A percentile compares a stretch with the other conserved stretches of the same genome.
Evolutionary conservation across 2,797 vertebrate genomes (phyloP).

Genomic region (Brachymystax lenok): DNA sequence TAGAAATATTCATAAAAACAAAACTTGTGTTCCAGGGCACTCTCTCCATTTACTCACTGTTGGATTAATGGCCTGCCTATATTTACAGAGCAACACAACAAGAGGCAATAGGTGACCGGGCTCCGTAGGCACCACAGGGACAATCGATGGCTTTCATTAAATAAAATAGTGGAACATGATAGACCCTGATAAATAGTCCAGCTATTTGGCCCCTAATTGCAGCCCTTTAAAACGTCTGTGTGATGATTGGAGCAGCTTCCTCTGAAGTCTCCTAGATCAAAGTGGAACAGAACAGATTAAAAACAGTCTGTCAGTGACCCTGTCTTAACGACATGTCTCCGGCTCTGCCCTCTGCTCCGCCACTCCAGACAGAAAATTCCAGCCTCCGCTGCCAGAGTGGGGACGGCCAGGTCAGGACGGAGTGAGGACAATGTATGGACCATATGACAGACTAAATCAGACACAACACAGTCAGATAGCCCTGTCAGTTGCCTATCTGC

Average conservation of each 20-base stretch:
- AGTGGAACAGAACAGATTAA: slow-evolving; percentile 66
- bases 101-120: slow-evolving; percentile 1
- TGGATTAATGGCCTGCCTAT: slow-evolving; percentile 49
- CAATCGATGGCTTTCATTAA: slow-evolving; percentile 71
- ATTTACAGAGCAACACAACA: slow-evolving; percentile 28
- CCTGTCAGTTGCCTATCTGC: background rate
- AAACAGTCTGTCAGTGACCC: slow-evolving; percentile 48
- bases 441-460: background rate
- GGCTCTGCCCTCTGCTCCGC: slow-evolving; percentile 21
- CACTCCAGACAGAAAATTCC: background rate
- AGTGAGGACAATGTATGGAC: background rate
- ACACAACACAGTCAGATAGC: background rate
- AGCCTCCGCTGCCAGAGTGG: background rate
- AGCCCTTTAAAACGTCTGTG: slow-evolving; percentile 72
- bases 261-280: slow-evolving; percentile 71
- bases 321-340: slow-evolving; percentile 61
- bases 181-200: slow-evolving; percentile 68
- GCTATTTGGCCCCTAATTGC: slow-evolving; percentile 73
- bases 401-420: background rate
- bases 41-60: slow-evolving; percentile 34
- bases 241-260: slow-evolving; percentile 69
- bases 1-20: slow-evolving; percentile 32
- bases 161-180: slow-evolving; percentile 74
- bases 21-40: slow-evolving; percentile 49
- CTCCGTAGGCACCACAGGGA: slow-evolving; percentile 53